phyloP scores from a whole-genome alignment of 1,140 invertebrate species.

The Akabosia matsudoensis region DNA sequence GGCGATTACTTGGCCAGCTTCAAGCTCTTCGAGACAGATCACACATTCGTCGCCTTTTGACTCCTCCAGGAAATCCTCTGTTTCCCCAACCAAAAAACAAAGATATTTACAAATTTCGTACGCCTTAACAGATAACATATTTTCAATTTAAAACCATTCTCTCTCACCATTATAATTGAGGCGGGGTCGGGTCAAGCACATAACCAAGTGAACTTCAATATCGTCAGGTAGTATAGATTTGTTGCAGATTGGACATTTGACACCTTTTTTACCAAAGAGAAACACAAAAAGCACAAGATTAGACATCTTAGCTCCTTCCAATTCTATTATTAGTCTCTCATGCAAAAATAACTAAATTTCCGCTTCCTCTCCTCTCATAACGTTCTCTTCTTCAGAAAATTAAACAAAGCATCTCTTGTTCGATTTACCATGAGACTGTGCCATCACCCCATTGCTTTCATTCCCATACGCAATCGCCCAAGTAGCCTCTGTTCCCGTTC shows the following conservation, averaged over 20 bases:
- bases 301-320: no score
- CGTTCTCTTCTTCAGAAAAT: no score
- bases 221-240: constrained; percentile 11
- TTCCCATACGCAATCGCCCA: neutral
- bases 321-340: no score
- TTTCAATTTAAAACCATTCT: neutral
- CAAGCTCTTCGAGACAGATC: constrained; percentile 96
- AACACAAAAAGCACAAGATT: no score
- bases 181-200: constrained; percentile 7
- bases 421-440: neutral
- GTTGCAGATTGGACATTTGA: constrained; percentile 17
- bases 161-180: constrained; percentile 8
- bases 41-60: constrained; percentile 94
- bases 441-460: neutral
- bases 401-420: neutral
- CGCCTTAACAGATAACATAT: neutral
- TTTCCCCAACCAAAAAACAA: constrained; percentile 50
- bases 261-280: neutral
- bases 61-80: constrained; percentile 94
- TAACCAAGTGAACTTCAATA: constrained; percentile 19
- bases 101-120: neutral
- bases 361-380: no score
- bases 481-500: neutral
- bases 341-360: no score
- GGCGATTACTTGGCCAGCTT: constrained; percentile 78